These are phyloP conservation scores for Neogobius melanostomus DNA, from an alignment of 2,113 vertebrate species.

Conservation along the genomic window DNA sequence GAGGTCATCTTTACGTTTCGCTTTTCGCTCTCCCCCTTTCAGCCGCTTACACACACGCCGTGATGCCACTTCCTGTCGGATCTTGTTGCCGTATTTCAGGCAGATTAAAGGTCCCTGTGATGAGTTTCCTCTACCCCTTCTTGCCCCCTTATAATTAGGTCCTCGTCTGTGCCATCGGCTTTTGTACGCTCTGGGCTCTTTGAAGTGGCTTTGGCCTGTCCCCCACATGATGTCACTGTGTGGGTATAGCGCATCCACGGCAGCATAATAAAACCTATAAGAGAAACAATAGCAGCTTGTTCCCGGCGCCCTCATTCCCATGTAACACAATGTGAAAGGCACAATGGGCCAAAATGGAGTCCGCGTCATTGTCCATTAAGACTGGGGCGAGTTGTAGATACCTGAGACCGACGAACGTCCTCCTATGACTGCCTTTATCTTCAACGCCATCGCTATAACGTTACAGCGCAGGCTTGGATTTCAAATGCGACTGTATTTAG, in stretches of 20 bases:
- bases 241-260: constrained; percentile 19
- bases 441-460: constrained; percentile 38
- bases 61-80: constrained; percentile 53
- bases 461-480: constrained; percentile 40
- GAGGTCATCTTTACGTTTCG: constrained; percentile 16
- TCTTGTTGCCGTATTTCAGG: constrained; percentile 32
- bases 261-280: constrained; percentile 49
- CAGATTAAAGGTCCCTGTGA: constrained; percentile 65
- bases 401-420: constrained; percentile 47
- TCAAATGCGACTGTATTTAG: constrained; percentile 17
- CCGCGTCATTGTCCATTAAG: constrained; percentile 44
- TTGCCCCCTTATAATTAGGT: constrained; percentile 62
- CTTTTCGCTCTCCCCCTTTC: constrained; percentile 14
- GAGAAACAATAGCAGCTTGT: constrained; percentile 64
- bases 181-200: constrained; percentile 46
- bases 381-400: constrained; percentile 59
- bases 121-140: constrained; percentile 49
- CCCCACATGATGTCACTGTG: constrained; percentile 26
- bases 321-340: constrained; percentile 70
- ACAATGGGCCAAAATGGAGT: constrained; percentile 61
- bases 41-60: background rate
- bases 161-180: constrained; percentile 56
- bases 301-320: constrained; percentile 78
- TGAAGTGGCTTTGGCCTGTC: constrained; percentile 53
- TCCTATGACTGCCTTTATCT: constrained; percentile 50